Base-by-base conservation (phyloP, 1,140 invertebrate genomes). In the Meloidogyne floridensis region DNA sequence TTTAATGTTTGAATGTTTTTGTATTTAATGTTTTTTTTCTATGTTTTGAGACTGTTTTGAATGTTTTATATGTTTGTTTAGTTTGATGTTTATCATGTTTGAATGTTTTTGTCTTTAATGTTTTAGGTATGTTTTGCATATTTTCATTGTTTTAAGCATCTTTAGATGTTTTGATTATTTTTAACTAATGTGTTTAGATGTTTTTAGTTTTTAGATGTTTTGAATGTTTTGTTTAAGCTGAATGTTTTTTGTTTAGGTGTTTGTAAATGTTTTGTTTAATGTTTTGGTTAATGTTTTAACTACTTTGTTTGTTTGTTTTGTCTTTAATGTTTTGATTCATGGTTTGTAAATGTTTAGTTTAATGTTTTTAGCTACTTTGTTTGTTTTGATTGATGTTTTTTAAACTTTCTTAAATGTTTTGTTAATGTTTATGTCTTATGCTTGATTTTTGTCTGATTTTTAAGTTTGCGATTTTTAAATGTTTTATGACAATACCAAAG, bases 401-500 rank as follows among this genome's bases (percentile, higher is more conserved):
- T 65, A 18, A 8, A 47, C 7, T 47, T 47, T 47, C 7, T 47
- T 47, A 6, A 6, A 47, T 47, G 3, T 47, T 47, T 47, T 47
- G 7, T 47, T 8, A 47, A 4, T 47, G 47, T 47, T 47, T 47
- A 6, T 32, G 32, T 32, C 32, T 32, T 32, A 1, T 32, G 32
- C 32, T 47, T 47, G 47, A 32, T 32, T 32, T 20, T 47, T 4
- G 7, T 47, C 0, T 4, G 47, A 8, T 47, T 47, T 47, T 47
- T 47, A 47, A 32, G 32, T 32, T 32, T 47, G 4, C 47, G 7
- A 47, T 47, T 47, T 47, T 47, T 4, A 47, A 47, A 47, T 47
- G 4, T 47, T 47, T 59, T 65, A 5, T 18, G 7, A 65, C 3
- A 47, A 47, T 18, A 79, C 77, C 88, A 89, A 47, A 89, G 83